Evolutionary conservation across 37 sponge, comb jelly and placozoan species (phyloP), one percentile per base, ranked within the genome.

Genomic region (Haliclona indistincta): DNA sequence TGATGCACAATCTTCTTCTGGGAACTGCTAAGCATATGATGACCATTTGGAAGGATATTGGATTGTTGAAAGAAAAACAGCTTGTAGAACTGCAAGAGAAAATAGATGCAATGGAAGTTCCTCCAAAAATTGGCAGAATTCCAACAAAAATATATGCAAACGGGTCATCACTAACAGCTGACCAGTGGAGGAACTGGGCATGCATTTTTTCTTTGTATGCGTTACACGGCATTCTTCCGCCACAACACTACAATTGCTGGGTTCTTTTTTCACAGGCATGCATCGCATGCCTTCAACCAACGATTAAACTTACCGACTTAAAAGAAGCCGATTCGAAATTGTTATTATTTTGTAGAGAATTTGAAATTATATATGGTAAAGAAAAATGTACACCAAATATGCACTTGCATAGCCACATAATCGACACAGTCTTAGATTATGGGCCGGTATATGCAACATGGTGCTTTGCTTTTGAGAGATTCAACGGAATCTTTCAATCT

Each of bases 1-100:
- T 75, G 17, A 88, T 88, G 89, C 89, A 88, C 44, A 88, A 88
- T 58, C 63, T 83, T 6, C 78, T 73, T 36, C 40, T 88, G 43
- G 89, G 89, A 22, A 74, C 70, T 25, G 79, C 79, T 52, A 88
- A 88, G 47, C 73, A 77, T 58, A 11, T 80, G 11, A 19, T 53
- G 4, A 71, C 25, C 36, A 56, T 54, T 37, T 22, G 43, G 11
- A 79, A 38, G 74, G 76, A 80, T 20, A 8, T 61, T 17, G 56
- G 22, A 1, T 28, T 70, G 34, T 0, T 87, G 11, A 52, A 37
- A 23, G 45, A 42, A 0, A 42, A 43, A 8, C 42, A 49, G 22
- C 62, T 43, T 56, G 5, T 38, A 20, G 26, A 32, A 29, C 34
- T 86, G 15, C 79, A 86, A 45, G 40, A 74, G 0, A 41, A 3